Conservation (phyloP, 2,797 vertebrate species). For the Syngnathus rostellatus region DNA sequence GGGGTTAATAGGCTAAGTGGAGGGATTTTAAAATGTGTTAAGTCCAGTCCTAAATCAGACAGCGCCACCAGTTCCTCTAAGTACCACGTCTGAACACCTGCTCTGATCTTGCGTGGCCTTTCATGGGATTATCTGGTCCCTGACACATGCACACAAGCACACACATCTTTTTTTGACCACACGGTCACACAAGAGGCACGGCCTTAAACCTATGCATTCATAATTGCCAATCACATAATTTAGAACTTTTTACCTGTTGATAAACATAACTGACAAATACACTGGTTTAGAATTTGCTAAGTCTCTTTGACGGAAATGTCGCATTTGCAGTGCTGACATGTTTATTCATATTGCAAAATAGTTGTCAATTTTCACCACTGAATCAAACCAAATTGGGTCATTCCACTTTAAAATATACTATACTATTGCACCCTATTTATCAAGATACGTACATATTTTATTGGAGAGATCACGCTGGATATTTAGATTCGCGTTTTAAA, state of each 20-base stretch:
- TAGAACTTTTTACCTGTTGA: not conserved
- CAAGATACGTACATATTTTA: too few relatives aligned
- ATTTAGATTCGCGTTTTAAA: slow-evolving; percentile 3
- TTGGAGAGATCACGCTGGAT: not conserved
- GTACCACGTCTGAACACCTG: slow-evolving; percentile 39
- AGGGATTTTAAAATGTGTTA: slow-evolving; percentile 54
- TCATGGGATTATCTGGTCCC: slow-evolving; percentile 52
- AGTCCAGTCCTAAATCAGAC: slow-evolving; percentile 45
- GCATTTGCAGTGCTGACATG: too few relatives aligned
- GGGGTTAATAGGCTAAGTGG: slow-evolving; percentile 39
- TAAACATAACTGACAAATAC: too few relatives aligned
- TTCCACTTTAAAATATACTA: too few relatives aligned
- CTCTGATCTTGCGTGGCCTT: slow-evolving; percentile 49
- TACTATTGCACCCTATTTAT: too few relatives aligned
- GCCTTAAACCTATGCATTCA: slow-evolving; percentile 4
- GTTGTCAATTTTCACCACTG: too few relatives aligned
- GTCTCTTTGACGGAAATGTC: too few relatives aligned
- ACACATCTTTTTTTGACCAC: not conserved
- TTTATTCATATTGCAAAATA: too few relatives aligned
- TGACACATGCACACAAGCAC: slow-evolving; percentile 8
- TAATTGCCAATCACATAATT: not conserved
- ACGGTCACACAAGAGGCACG: slow-evolving; percentile 2
- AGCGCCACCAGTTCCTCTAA: slow-evolving; percentile 48
- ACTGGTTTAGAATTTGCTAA: too few relatives aligned
- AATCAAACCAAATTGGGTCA: too few relatives aligned